A percentile compares a stretch with the other conserved stretches of the same genome.
Evolutionary conservation across 2,113 vertebrate genomes (phyloP).

Genomic region (Macroglossus sobrinus): DNA sequence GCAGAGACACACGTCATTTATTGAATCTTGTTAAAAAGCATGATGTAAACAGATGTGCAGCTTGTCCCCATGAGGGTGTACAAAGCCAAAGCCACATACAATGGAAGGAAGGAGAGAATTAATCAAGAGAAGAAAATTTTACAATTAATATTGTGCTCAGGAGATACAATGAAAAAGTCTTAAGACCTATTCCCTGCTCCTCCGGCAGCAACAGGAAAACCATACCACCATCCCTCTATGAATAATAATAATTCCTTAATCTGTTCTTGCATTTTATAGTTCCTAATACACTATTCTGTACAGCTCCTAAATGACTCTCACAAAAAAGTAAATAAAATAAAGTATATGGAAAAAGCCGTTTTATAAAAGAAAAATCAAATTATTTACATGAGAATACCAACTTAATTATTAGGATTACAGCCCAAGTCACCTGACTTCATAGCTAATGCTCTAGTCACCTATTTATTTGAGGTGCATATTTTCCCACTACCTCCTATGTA

Average conservation of each 20-base stretch:
- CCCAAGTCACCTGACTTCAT: background rate
- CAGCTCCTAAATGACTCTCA: background rate
- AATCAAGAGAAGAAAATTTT: slow-evolving; percentile 22
- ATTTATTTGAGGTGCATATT: background rate
- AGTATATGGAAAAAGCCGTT: background rate
- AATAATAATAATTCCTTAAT: background rate
- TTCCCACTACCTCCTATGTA: background rate
- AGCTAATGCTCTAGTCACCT: background rate
- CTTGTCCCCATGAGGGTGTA: background rate
- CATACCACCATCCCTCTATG: background rate
- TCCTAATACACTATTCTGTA: background rate
- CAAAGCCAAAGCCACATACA: background rate
- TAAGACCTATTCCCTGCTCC: background rate
- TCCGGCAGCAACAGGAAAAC: background rate
- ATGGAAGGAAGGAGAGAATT: background rate
- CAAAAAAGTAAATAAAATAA: background rate
- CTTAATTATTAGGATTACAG: background rate
- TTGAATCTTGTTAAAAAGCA: slow-evolving; percentile 58
- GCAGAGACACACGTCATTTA: slow-evolving; percentile 44
- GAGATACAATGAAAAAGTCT: background rate
- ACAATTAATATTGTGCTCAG: background rate
- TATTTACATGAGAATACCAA: background rate
- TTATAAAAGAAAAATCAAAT: background rate
- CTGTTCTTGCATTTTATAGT: background rate
- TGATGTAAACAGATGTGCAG: slow-evolving; percentile 42